Conservation (phyloP, 2,797 vertebrate genomes). For the Halcyon smyrnensis region DNA sequence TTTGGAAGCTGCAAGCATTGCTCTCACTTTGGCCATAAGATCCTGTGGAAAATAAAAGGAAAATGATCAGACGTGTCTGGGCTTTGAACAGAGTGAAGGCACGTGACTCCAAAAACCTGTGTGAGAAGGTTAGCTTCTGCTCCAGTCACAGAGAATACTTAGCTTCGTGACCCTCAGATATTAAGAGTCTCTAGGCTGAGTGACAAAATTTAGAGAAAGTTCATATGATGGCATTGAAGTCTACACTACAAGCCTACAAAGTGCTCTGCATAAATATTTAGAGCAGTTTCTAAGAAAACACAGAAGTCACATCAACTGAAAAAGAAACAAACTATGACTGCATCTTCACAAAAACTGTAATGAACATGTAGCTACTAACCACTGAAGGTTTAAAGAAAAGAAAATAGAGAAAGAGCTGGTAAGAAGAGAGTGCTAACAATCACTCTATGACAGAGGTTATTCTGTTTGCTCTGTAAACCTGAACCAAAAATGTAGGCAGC, state of each 20-base stretch:
- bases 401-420: rapidly evolving
- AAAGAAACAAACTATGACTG: background rate
- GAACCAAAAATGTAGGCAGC: background rate
- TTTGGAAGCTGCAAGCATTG: conserved; percentile 97
- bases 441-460: background rate
- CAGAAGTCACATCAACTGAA: background rate
- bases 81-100: background rate
- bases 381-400: background rate
- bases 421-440: background rate
- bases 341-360: background rate
- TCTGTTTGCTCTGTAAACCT: background rate
- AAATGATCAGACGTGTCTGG: background rate
- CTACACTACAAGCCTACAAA: background rate
- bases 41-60: conserved; percentile 80
- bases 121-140: background rate
- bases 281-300: background rate
- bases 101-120: background rate
- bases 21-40: conserved; percentile 98
- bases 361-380: background rate
- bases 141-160: background rate
- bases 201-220: background rate
- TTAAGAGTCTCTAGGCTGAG: background rate
- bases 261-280: background rate
- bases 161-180: background rate
- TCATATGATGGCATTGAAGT: background rate